Evolutionary conservation across 2,797 vertebrate genomes (phyloP), one percentile per base, ranked within the genome.

Genomic region (Nyctibius grandis): DNA sequence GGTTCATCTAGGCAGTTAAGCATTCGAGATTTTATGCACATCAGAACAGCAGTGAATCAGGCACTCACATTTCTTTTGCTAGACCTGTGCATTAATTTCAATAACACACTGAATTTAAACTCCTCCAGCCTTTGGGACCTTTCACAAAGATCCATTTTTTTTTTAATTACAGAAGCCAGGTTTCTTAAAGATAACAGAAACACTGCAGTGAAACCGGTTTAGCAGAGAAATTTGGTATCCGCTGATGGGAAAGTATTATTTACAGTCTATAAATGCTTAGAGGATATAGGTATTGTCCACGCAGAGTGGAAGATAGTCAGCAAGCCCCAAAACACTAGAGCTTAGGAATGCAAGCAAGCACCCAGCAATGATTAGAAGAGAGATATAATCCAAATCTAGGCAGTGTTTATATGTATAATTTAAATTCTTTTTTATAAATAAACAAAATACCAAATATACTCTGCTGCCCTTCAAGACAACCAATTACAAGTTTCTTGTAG

Each of bases 401-500:
- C 68, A 78, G 42, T 60, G 47, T 80, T 92, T 93, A 47, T 85
- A 90, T 95, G 80, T 83, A 91, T 89, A 96, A 95, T 91, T 93
- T 83, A 95, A 81, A 83, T 75, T 85, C 67, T 73, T 89, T 93
- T 93, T 80, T 56, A 89, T 82, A 92, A 91, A 94, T 80, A 94
- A 94, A 92, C 86, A 94, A 96, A 96, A 92, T 61, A 85, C 76
- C 50, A 91, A 92, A 85, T 85, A 92, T 36, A 92, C 69, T 92
- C 70, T 74, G 26, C 68, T 96, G 89, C 69, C 94, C 89, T 93
- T 96, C 93, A 93, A 93, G 85, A 89, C 82, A 92, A 87, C 79
- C 89, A 92, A 91, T 96, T 93, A 92, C 92, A 92, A 96, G 89
- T 91, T 95, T 90, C 76, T 85, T 85, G 64, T 57, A 91, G 84